Conservation (phyloP, 2,113 vertebrate species). For the Ifrita kowaldi region DNA sequence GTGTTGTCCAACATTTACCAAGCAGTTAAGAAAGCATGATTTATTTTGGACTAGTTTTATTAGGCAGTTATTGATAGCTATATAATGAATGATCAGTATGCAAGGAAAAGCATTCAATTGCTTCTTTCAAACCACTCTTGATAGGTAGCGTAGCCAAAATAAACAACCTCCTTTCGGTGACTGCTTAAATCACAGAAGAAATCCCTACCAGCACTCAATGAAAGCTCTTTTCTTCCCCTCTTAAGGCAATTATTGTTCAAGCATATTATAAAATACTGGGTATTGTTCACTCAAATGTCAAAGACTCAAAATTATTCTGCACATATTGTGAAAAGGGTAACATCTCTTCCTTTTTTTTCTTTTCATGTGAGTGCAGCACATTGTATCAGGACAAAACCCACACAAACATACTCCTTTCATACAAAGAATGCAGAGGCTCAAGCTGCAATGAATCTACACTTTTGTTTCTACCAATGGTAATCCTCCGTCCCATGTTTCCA, state of each 20-base stretch:
- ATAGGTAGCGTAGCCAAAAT: neutral
- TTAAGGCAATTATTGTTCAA: neutral
- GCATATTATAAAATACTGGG: neutral
- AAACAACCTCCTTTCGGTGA: neutral
- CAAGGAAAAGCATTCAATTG: neutral
- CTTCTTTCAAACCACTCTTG: neutral
- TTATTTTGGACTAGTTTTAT: slow-evolving; percentile 35
- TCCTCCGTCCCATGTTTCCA: neutral
- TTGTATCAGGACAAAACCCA: neutral
- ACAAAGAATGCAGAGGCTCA: neutral
- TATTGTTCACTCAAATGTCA: neutral
- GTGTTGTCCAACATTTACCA: neutral
- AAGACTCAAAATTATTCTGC: neutral
- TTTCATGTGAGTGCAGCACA: neutral
- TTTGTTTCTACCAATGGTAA: neutral
- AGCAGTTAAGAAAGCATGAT: slow-evolving; percentile 12
- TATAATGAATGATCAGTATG: slow-evolving; percentile 26
- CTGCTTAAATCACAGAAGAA: slow-evolving; percentile 22
- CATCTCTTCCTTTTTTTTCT: neutral
- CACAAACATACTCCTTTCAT: neutral
- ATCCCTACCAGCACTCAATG: neutral
- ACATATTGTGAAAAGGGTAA: neutral
- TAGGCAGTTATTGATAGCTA: slow-evolving; percentile 21
- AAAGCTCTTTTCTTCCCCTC: neutral
- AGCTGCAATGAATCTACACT: neutral